phyloP scores from a whole-genome alignment of 1,140 invertebrate species.

The Ceratosolen solmsi region DNA sequence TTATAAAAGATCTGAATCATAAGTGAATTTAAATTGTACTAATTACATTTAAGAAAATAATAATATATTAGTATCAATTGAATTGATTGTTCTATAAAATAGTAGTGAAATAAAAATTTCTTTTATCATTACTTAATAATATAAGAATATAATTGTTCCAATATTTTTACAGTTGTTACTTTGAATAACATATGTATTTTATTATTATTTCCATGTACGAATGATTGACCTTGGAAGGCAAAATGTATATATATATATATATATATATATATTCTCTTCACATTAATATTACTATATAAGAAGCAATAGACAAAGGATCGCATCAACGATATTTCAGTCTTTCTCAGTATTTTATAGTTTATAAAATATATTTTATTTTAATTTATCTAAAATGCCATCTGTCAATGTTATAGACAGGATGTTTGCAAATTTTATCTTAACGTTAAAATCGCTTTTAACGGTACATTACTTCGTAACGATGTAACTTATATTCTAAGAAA shows the following conservation, averaged over 20 bases:
- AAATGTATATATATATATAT: too few relatives aligned
- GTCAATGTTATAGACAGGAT: not conserved
- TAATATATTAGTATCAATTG: too few relatives aligned
- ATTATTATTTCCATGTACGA: not conserved
- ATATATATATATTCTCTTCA: not conserved
- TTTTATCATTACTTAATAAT: not conserved
- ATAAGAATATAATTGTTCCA: not conserved
- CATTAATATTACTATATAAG: not conserved
- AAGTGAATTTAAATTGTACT: too few relatives aligned
- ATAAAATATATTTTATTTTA: not conserved
- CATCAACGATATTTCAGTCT: not conserved
- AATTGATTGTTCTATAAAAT: too few relatives aligned
- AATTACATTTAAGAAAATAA: too few relatives aligned
- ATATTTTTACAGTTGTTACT: slow-evolving; percentile 2
- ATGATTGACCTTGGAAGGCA: not conserved
- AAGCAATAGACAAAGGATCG: not conserved
- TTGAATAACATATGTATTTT: not conserved
- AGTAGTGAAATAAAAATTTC: too few relatives aligned
- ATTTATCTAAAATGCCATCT: not conserved
- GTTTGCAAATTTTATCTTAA: not conserved
- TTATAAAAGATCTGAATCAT: too few relatives aligned
- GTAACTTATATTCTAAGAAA: not conserved
- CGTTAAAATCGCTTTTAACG: not conserved
- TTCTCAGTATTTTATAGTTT: not conserved
- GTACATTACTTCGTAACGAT: not conserved